phyloP scores from a whole-genome alignment of 37 sponge, comb jelly and placozoan species.

The Oopsacas minuta region DNA sequence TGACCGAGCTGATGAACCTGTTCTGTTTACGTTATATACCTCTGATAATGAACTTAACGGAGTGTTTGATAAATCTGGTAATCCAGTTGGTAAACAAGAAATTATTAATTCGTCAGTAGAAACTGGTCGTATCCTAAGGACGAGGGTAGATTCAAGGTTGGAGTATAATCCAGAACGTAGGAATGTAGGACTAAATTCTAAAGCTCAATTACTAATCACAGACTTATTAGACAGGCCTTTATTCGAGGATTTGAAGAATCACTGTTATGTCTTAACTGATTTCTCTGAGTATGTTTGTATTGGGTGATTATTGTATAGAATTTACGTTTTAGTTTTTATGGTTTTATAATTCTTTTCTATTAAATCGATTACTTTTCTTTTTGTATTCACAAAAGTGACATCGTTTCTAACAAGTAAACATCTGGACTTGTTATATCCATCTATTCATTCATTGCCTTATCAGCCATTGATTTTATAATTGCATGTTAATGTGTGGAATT shows the following conservation, averaged over 20 bases:
- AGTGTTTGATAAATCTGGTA: not conserved
- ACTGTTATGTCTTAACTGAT: not conserved
- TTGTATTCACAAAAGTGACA: too few species aligned
- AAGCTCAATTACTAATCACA: not conserved
- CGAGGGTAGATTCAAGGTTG: not conserved
- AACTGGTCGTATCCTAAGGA: not conserved
- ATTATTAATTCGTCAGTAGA: not conserved
- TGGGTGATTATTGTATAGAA: not conserved
- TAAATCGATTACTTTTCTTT: too few species aligned
- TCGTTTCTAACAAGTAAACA: not conserved
- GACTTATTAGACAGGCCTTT: not conserved
- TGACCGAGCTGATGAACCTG: not conserved
- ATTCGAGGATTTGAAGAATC: not conserved
- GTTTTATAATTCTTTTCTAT: too few species aligned
- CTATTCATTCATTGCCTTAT: not conserved
- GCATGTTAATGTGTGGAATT: not conserved
- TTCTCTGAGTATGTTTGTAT: not conserved
- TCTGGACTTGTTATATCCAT: not conserved
- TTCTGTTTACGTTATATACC: not conserved
- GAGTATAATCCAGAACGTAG: not conserved
- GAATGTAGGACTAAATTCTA: not conserved
- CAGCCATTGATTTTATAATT: not conserved
- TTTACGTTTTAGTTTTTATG: too few species aligned
- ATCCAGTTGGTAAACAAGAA: not conserved
- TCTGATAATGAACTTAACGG: not conserved